Evolutionary conservation across 1,140 invertebrate genomes (phyloP).

Genomic region (Drosophila seguyi): DNA sequence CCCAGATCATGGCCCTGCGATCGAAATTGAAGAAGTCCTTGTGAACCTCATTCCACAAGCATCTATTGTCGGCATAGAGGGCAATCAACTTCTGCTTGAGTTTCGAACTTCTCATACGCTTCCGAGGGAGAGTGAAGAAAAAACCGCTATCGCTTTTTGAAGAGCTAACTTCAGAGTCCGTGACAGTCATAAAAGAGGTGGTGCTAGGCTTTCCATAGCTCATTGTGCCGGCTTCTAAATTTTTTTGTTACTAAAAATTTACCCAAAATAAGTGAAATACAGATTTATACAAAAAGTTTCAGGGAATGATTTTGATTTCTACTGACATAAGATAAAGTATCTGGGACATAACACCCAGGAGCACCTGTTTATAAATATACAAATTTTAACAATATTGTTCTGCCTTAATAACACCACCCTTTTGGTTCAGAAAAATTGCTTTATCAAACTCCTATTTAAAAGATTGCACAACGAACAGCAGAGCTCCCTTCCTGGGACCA

Average conservation of each 20-base stretch:
- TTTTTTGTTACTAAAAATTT: not conserved
- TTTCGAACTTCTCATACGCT: not conserved
- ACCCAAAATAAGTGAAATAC: not conserved
- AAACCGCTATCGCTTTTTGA: not conserved
- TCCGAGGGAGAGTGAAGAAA: not conserved
- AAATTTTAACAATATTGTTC: too few relatives aligned
- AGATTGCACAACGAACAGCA: too few relatives aligned
- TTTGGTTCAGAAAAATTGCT: too few relatives aligned
- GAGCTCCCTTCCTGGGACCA: not conserved
- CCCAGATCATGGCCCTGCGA: slow-evolving; percentile 47
- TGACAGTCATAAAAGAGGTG: not conserved
- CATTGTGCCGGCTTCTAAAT: not conserved
- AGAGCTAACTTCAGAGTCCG: not conserved
- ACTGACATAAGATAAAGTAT: not conserved
- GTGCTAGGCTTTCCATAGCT: not conserved
- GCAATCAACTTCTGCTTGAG: slow-evolving; percentile 50
- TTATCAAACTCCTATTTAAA: too few relatives aligned
- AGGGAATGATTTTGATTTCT: not conserved
- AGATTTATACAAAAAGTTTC: not conserved
- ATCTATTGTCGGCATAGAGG: slow-evolving; percentile 51
- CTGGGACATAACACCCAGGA: too few relatives aligned
- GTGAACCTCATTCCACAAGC: slow-evolving; percentile 62
- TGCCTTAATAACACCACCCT: too few relatives aligned
- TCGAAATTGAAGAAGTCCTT: slow-evolving; percentile 55
- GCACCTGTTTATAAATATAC: too few relatives aligned